Evolutionary conservation across 1,140 invertebrate genomes (phyloP).

Genomic region (Coboldia fuscipes): DNA sequence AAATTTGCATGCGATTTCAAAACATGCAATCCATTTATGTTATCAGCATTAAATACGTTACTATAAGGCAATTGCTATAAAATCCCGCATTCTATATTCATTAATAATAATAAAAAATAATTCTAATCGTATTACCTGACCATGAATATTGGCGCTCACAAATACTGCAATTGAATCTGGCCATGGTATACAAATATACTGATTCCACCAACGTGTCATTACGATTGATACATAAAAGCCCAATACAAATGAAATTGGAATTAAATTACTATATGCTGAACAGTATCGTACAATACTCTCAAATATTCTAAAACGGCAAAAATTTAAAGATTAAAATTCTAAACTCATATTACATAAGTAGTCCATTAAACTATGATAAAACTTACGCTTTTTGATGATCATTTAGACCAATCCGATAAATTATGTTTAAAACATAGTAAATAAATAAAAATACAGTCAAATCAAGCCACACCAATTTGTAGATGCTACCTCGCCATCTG

Average conservation of each 20-base stretch:
- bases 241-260: conserved; percentile 67
- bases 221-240: conserved; percentile 87
- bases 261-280: conserved; percentile 52
- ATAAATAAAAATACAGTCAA: conserved; percentile 57
- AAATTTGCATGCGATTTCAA: too few relatives aligned
- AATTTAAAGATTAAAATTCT: neutral
- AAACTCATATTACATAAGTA: neutral
- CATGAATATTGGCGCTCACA: conserved; percentile 50
- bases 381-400: conserved; percentile 56
- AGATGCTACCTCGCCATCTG: conserved; percentile 91
- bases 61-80: neutral
- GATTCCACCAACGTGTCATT: conserved; percentile 83
- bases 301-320: conserved; percentile 30
- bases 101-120: neutral
- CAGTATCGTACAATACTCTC: conserved; percentile 60
- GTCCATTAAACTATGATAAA: neutral
- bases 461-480: conserved; percentile 90
- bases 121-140: conserved; percentile 18
- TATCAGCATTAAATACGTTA: too few relatives aligned
- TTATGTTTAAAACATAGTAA: conserved; percentile 66
- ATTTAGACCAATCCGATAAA: conserved; percentile 59
- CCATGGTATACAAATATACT: conserved; percentile 56
- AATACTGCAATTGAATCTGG: conserved; percentile 66
- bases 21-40: too few relatives aligned
- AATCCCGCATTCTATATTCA: neutral